These are phyloP conservation scores for Malthinus flaveolus DNA, from an alignment of 2,888 invertebrate species.

Conservation along the genomic window DNA sequence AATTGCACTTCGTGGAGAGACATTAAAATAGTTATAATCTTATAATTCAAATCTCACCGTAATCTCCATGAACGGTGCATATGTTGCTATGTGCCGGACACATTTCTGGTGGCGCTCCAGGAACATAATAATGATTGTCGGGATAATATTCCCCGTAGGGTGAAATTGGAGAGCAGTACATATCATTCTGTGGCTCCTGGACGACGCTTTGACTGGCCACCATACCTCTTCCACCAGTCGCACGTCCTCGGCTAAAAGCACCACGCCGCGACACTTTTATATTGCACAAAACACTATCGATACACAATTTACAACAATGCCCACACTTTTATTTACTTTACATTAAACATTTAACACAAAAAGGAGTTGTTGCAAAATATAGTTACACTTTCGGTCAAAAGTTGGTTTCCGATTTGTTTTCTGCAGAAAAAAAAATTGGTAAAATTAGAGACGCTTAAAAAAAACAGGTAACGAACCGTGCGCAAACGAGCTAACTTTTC, in stretches of 20 bases:
- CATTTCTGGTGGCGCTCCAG: constrained; percentile 52
- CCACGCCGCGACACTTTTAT: constrained; percentile 35
- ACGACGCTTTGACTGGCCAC: constrained; percentile 54
- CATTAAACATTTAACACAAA: neutral
- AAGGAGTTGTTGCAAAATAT: neutral
- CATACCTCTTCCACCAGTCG: constrained; percentile 56
- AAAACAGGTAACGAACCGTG: too few species aligned
- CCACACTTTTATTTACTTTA: constrained; percentile 2
- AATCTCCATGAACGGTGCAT: constrained; percentile 75
- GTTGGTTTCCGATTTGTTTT: too few species aligned
- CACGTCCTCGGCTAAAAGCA: constrained; percentile 56
- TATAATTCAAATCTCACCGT: constrained; percentile 60
- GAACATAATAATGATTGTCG: constrained; percentile 58
- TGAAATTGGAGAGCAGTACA: constrained; percentile 54
- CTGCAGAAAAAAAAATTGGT: too few species aligned
- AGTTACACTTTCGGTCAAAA: neutral
- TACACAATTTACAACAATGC: constrained; percentile 20
- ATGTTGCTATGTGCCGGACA: constrained; percentile 65
- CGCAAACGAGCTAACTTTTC: too few species aligned
- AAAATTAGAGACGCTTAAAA: too few species aligned
- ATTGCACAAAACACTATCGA: constrained; percentile 8
- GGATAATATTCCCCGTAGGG: constrained; percentile 63
- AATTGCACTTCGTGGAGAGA: too few species aligned
- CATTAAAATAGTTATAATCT: too few species aligned
- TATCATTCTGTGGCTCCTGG: constrained; percentile 51